phyloP scores from a whole-genome alignment of 2,888 invertebrate species.

The Parnassius orleans region DNA sequence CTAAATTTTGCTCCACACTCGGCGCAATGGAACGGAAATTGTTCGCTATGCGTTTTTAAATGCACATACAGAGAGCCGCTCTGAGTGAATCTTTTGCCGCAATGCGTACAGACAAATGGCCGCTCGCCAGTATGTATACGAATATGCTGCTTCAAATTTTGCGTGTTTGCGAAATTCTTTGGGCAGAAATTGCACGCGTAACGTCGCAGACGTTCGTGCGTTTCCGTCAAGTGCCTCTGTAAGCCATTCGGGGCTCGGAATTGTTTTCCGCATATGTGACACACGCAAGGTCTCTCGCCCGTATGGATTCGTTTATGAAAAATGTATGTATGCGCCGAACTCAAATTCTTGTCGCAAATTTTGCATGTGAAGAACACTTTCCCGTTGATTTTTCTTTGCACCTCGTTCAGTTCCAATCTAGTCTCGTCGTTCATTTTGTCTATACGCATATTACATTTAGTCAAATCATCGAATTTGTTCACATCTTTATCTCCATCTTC shows the following conservation, averaged over 20 bases:
- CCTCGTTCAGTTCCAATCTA: constrained; percentile 52
- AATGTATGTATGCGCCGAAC: constrained; percentile 82
- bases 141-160: constrained; percentile 81
- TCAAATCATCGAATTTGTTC: constrained; percentile 59
- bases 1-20: constrained; percentile 83
- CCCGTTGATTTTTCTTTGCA: constrained; percentile 67
- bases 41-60: constrained; percentile 79
- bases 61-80: constrained; percentile 84
- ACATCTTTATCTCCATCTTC: constrained; percentile 28
- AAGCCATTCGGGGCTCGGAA: constrained; percentile 84
- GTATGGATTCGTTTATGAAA: constrained; percentile 84
- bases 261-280: constrained; percentile 84
- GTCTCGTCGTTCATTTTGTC: constrained; percentile 57
- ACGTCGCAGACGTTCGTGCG: constrained; percentile 82
- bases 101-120: constrained; percentile 79
- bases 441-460: constrained; percentile 57
- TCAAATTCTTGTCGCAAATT: constrained; percentile 80
- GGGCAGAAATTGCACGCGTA: constrained; percentile 79
- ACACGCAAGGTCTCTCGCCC: constrained; percentile 84
- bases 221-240: constrained; percentile 82
- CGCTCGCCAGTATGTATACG: constrained; percentile 82
- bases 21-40: constrained; percentile 79
- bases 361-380: constrained; percentile 79
- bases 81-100: constrained; percentile 84
- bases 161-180: constrained; percentile 81